phyloP scores from a whole-genome alignment of 2,113 vertebrate species.

The Edolisoma coerulescens region DNA sequence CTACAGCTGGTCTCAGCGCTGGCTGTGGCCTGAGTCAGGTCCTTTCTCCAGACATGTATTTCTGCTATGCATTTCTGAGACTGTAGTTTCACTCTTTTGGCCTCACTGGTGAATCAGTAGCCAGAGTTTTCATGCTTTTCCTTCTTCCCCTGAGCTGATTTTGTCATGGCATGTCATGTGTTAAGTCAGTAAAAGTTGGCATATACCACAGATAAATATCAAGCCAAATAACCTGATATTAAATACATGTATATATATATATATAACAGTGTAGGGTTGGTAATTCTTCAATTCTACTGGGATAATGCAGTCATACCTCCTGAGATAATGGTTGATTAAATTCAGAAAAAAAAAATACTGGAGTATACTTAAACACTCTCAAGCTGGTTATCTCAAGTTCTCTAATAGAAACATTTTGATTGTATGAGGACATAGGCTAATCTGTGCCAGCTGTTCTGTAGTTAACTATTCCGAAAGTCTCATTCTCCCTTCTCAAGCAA shows the following conservation, averaged over 20 bases:
- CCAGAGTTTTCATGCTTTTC: neutral
- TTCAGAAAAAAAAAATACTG: neutral
- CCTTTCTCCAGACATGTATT: neutral
- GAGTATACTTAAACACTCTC: constrained; percentile 1
- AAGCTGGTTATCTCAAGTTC: constrained; percentile 50
- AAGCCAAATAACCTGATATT: neutral
- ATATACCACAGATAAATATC: neutral
- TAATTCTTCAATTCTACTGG: constrained; percentile 2
- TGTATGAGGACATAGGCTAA: constrained; percentile 63
- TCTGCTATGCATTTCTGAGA: neutral
- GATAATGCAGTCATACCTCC: constrained; percentile 32
- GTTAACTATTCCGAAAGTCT: constrained; percentile 20
- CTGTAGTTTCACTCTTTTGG: neutral
- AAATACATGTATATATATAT: neutral
- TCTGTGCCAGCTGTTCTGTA: constrained; percentile 49
- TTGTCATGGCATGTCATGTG: neutral
- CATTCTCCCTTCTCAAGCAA: neutral
- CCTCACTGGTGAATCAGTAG: neutral
- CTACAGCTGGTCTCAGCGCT: neutral
- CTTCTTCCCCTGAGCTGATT: neutral
- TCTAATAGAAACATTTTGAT: constrained; percentile 64
- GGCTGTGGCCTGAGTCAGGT: neutral
- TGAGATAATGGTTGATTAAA: constrained; percentile 53
- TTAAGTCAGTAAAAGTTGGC: neutral
- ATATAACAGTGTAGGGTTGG: neutral